These are phyloP conservation scores for Drosophila mayaguana DNA, from an alignment of 2,888 invertebrate species.

Conservation along the genomic window DNA sequence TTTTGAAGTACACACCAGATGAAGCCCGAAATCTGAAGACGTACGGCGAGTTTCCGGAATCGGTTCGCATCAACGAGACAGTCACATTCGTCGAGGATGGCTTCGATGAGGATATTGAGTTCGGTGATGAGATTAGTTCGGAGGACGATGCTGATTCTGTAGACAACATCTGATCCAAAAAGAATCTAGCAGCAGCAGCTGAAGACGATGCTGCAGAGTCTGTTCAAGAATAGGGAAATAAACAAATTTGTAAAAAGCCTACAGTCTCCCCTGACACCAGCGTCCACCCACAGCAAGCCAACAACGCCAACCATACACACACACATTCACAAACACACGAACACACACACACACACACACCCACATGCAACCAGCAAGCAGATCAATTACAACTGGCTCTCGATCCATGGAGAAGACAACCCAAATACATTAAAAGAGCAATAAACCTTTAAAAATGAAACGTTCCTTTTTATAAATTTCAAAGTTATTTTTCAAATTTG, in stretches of 20 bases:
- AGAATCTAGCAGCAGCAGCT: constrained; percentile 51
- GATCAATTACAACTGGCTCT: constrained; percentile 28
- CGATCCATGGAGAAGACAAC: constrained; percentile 27
- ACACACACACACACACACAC: constrained; percentile 1
- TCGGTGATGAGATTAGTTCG: constrained; percentile 97
- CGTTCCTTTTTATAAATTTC: constrained; percentile 34
- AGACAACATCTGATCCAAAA: constrained; percentile 87
- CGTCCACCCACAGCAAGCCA: constrained; percentile 4
- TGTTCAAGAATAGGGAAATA: constrained; percentile 70
- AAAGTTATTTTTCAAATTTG: constrained; percentile 34
- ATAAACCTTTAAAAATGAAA: constrained; percentile 38
- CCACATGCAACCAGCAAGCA: constrained; percentile 9
- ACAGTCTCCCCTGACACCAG: constrained; percentile 25
- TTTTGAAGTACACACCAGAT: constrained; percentile 99
- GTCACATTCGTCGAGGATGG: constrained; percentile 97
- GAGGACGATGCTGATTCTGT: constrained; percentile 93
- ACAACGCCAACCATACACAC: neutral
- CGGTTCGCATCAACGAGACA: constrained; percentile 98
- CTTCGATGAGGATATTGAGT: constrained; percentile 98
- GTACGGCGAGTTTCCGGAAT: constrained; percentile 99
- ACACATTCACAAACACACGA: constrained; percentile 18
- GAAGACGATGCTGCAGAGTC: constrained; percentile 51
- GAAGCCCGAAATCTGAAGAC: constrained; percentile 99
- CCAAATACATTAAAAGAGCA: constrained; percentile 31
- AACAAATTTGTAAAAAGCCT: constrained; percentile 74